Evolutionary conservation across 2,113 vertebrate genomes (phyloP), one percentile per base, ranked within the genome.

Genomic region (Tichodroma muraria): DNA sequence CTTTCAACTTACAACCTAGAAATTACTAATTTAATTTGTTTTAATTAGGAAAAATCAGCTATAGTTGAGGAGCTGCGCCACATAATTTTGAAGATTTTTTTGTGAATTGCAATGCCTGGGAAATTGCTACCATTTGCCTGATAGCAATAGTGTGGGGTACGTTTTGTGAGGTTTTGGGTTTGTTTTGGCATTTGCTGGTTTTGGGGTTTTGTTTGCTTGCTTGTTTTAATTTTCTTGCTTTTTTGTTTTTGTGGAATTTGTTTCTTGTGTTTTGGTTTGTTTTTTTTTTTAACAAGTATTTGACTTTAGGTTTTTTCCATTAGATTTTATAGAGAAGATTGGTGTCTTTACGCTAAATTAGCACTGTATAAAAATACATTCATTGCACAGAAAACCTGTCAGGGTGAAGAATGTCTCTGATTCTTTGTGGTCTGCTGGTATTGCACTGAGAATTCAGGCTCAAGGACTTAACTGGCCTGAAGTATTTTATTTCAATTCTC

Each of bases 11-110:
- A 19, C 30, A 91, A 63, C 57, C 61, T 68, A 72, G 61, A 85
- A 85, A 81, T 61, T 76, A 59, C 71, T 96, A 81, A 91, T 83
- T 91, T 37, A 88, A 70, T 84, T 72, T 50, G 44, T 79, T 95
- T 95, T 92, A 92, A 95, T 95, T 93, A 92, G 94, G n/a, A 91
- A 87, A 71, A 91, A n/a, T 65, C 54, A 60, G 33, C 37, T 53
- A 53, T 23, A 80, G 35, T 5, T 5, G 12, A 96, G 56, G 49
- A 91, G 52, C 59, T 72, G 68, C 31, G 80, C 68, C 20, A 77
- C 45, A 69, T 64, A 3, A 33, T 52, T 88, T 60, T 69, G 23
- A 87, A 89, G 71, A 61, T 45, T 60, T 45, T 60, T 45, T 15
- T 53, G 9, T 37, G 54, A 86, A 45, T 33, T 87, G 31, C 31